phyloP scores from a whole-genome alignment of 2,113 vertebrate genomes.

The Apteryx mantelli region DNA sequence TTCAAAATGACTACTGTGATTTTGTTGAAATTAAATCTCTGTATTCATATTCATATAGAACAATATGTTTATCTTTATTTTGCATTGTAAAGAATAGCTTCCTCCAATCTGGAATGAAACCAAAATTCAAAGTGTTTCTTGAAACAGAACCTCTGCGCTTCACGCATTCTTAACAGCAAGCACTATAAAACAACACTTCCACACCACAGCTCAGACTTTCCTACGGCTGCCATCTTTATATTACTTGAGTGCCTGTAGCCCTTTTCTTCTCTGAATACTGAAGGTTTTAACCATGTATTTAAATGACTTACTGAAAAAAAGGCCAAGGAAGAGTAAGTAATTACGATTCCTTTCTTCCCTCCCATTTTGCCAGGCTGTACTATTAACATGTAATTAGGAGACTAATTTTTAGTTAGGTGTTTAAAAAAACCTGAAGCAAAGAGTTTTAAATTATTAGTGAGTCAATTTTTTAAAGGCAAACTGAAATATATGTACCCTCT shows the following conservation, averaged over 20 bases:
- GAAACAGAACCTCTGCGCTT: background rate
- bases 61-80: background rate
- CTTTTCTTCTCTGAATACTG: background rate
- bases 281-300: background rate
- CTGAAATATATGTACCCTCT: slow-evolving; percentile 18
- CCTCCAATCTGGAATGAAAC: background rate
- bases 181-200: background rate
- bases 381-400: slow-evolving; percentile 60
- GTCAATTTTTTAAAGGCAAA: slow-evolving; percentile 32
- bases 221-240: background rate
- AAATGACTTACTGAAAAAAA: slow-evolving; percentile 7
- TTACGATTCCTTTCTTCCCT: slow-evolving; percentile 4
- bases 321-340: slow-evolving; percentile 32
- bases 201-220: background rate
- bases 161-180: background rate
- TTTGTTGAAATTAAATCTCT: background rate
- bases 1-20: background rate
- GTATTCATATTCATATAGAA: background rate
- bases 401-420: slow-evolving; percentile 50
- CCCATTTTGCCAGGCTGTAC: slow-evolving; percentile 22
- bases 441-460: slow-evolving; percentile 51
- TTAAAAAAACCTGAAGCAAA: slow-evolving; percentile 47
- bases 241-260: background rate
- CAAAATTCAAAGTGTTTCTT: background rate
- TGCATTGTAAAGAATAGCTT: background rate